Conservation (phyloP, 2,888 invertebrate species). For the Odontocolon sp. region DNA sequence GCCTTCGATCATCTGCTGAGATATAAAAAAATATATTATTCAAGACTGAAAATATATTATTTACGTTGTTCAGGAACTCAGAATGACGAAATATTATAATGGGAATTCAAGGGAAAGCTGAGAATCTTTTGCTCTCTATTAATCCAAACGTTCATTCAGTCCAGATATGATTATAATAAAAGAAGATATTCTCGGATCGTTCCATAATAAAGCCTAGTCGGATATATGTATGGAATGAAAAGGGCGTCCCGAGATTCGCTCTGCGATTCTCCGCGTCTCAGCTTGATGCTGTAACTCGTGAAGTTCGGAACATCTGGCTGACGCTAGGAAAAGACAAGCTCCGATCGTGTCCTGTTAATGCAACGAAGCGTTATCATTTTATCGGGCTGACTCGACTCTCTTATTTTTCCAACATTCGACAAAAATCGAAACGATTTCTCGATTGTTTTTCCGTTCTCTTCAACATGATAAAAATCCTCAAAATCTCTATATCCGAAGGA, state of each 20-base stretch:
- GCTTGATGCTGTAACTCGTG: not conserved
- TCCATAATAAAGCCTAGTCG: constrained; percentile 15
- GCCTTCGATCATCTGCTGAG: no score
- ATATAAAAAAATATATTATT: no score
- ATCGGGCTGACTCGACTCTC: constrained; percentile 21
- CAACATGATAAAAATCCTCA: not conserved
- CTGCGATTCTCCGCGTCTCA: not conserved
- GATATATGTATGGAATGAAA: constrained; percentile 14
- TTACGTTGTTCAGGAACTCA: no score
- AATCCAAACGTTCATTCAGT: not conserved
- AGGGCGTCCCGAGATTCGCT: constrained; percentile 13
- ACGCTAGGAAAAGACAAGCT: not conserved
- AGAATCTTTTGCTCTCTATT: not conserved
- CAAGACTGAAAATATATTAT: no score
- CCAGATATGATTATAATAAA: constrained; percentile 4
- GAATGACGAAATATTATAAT: no score
- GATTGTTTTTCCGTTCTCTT: not conserved
- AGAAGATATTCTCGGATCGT: constrained; percentile 2
- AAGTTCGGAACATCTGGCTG: not conserved
- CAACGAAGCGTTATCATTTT: constrained; percentile 42
- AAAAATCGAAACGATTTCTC: no score
- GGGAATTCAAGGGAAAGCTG: not conserved
- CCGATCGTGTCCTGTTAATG: constrained; percentile 35
- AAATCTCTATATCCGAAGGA: not conserved
- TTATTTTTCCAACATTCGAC: no score